Conservation (phyloP, 2,113 vertebrate species). For the Silurus meridionalis region DNA sequence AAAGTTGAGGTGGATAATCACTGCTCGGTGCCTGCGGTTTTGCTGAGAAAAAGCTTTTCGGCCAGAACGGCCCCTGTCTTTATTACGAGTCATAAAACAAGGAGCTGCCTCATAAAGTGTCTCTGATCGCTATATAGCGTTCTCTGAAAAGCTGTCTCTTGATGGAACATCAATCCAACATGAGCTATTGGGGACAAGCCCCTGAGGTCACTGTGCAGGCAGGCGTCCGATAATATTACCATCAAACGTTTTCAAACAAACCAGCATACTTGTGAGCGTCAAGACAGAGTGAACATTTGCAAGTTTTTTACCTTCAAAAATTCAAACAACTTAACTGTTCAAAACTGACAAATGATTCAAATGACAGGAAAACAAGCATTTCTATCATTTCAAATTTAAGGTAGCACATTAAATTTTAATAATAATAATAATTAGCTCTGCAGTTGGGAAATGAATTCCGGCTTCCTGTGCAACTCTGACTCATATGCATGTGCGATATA, state of each 20-base stretch:
- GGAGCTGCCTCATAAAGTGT: constrained; percentile 62
- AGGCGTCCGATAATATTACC: constrained; percentile 44
- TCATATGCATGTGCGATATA: neutral
- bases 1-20: constrained; percentile 69
- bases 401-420: neutral
- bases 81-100: constrained; percentile 64
- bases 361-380: neutral
- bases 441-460: neutral
- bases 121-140: constrained; percentile 58
- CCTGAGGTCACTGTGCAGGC: constrained; percentile 55
- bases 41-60: constrained; percentile 66
- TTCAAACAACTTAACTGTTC: neutral
- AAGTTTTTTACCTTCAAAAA: neutral
- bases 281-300: neutral
- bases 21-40: constrained; percentile 60
- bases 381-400: neutral
- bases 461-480: neutral
- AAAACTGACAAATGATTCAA: neutral
- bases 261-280: constrained; percentile 1
- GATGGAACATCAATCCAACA: constrained; percentile 55
- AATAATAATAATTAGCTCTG: neutral
- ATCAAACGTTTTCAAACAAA: constrained; percentile 15
- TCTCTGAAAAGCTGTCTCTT: constrained; percentile 60
- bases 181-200: constrained; percentile 52
- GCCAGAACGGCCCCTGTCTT: constrained; percentile 58